A percentile compares a stretch with the other conserved stretches of the same genome.
These are phyloP conservation scores for Sphyrna mokarran DNA, from an alignment of 2,113 vertebrate species.

Conservation along the genomic window DNA sequence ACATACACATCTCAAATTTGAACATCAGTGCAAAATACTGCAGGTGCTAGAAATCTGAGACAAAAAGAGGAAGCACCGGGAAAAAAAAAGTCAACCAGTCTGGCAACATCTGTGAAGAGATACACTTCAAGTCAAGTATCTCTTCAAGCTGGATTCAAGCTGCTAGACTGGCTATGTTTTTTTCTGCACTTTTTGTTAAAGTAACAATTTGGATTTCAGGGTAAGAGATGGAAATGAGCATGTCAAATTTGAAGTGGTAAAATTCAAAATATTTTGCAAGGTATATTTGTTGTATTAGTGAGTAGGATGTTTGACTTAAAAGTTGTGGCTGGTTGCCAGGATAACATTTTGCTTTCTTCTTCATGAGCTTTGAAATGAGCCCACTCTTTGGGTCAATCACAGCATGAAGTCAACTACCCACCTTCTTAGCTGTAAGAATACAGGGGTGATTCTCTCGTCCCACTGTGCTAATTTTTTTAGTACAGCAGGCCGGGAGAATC, in stretches of 20 bases:
- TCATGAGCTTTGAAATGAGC: background rate
- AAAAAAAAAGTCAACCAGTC: no score
- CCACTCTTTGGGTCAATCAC: background rate
- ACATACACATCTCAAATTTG: background rate
- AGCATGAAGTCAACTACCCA: background rate
- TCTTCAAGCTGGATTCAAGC: no score
- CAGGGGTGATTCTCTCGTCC: no score
- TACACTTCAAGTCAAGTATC: no score
- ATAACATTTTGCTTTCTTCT: background rate
- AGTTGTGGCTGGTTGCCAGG: background rate
- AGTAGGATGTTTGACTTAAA: background rate
- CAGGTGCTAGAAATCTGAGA: no score
- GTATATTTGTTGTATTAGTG: background rate
- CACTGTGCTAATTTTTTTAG: no score
- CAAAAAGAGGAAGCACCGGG: no score
- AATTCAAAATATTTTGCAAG: slow-evolving; percentile 15
- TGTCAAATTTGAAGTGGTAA: background rate
- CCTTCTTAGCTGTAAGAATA: background rate
- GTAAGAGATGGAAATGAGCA: background rate
- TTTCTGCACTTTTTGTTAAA: no score
- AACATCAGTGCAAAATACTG: background rate
- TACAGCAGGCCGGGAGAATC: no score
- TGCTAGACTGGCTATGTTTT: no score
- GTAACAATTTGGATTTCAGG: background rate
- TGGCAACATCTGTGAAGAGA: no score